Evolutionary conservation across 2,113 vertebrate genomes (phyloP).

Genomic region (Formicarius rufipectus): DNA sequence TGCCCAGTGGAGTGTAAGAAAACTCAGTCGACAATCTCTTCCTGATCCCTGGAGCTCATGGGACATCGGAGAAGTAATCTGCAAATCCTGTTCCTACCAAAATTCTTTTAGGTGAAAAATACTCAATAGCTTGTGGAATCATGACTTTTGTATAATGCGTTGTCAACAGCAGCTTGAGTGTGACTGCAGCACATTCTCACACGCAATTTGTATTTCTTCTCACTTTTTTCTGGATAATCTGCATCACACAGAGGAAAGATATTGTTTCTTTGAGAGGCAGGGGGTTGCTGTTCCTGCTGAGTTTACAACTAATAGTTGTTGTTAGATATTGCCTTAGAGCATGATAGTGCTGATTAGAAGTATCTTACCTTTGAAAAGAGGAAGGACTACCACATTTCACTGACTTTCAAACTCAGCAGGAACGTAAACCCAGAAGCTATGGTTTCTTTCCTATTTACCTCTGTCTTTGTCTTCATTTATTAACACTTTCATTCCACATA

Average conservation of each 20-base stretch:
- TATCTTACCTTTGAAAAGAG: background rate
- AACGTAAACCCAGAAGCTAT: background rate
- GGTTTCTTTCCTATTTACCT: slow-evolving; percentile 16
- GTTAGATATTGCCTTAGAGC: background rate
- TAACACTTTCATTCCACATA: background rate
- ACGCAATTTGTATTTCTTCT: background rate
- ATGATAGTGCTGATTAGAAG: slow-evolving; percentile 4
- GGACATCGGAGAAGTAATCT: background rate
- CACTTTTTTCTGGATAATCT: background rate
- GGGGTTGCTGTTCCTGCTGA: background rate
- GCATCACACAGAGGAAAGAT: background rate
- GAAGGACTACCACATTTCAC: background rate
- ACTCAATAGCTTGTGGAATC: background rate
- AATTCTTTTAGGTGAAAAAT: slow-evolving; percentile 16
- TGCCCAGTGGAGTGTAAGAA: background rate
- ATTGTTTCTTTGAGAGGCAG: background rate
- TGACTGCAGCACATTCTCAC: background rate
- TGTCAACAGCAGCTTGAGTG: background rate
- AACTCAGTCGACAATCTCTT: background rate
- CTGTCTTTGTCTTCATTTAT: background rate
- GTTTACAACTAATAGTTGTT: slow-evolving; percentile 19
- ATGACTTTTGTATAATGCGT: background rate
- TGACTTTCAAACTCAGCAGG: background rate
- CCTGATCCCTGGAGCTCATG: background rate
- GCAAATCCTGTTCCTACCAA: background rate